Conservation (phyloP, 2,888 invertebrate genomes). For the Euplexia lucipara region DNA sequence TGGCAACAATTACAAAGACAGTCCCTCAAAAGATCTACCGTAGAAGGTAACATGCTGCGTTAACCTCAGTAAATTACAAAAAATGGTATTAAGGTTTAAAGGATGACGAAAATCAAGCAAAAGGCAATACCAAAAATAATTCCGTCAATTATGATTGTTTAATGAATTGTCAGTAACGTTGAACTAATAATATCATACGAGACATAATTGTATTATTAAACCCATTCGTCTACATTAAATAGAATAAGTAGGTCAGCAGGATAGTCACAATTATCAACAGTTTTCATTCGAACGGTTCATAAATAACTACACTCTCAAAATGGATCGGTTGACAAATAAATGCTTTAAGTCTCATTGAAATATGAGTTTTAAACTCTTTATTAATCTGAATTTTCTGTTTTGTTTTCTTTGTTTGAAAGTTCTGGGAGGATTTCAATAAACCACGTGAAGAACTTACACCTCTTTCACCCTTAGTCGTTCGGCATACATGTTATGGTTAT, state of each 20-base stretch:
- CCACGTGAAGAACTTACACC: too few species aligned
- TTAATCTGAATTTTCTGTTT: too few species aligned
- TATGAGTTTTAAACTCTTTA: too few species aligned
- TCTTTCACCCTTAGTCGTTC: too few species aligned
- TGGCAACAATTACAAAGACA: too few species aligned
- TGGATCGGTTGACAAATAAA: background rate
- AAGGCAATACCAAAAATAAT: background rate
- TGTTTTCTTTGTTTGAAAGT: too few species aligned
- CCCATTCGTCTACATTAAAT: conserved; percentile 2
- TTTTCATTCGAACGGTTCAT: background rate
- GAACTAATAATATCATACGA: conserved; percentile 3
- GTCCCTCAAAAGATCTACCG: too few species aligned
- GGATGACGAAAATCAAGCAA: background rate
- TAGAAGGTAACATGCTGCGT: too few species aligned
- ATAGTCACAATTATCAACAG: background rate
- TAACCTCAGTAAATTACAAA: too few species aligned
- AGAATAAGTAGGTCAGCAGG: conserved; percentile 19
- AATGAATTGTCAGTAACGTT: conserved; percentile 20
- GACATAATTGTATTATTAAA: conserved; percentile 27
- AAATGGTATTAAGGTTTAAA: too few species aligned
- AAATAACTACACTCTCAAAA: background rate
- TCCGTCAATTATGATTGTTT: conserved; percentile 12
- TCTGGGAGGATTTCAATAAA: too few species aligned
- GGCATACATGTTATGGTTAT: too few species aligned
- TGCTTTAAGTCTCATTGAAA: background rate